Conservation (phyloP, 2,797 vertebrate genomes). For the Enteromius argenteus region DNA sequence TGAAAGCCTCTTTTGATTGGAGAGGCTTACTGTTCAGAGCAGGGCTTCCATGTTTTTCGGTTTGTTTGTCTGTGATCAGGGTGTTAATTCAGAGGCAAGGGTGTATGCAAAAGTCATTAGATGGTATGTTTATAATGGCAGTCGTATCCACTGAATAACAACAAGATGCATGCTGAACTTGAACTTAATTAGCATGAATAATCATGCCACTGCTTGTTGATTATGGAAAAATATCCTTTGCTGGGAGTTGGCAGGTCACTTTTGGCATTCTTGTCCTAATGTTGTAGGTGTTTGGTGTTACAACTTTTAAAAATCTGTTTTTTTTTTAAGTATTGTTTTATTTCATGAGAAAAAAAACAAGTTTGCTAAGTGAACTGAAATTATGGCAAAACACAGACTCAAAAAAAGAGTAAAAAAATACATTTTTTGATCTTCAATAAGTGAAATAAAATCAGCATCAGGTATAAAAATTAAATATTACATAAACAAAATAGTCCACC, state of each 20-base stretch:
- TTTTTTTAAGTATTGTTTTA: not conserved
- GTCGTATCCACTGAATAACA: conserved; percentile 75
- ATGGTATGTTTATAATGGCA: conserved; percentile 69
- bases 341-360: not conserved
- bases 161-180: conserved; percentile 73
- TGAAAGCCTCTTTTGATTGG: conserved; percentile 28
- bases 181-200: conserved; percentile 80
- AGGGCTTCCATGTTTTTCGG: not conserved
- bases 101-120: conserved; percentile 65
- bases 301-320: not conserved
- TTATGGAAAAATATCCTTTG: conserved; percentile 66
- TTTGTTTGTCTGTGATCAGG: conserved; percentile 4
- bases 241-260: not conserved
- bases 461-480: no score
- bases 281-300: not conserved
- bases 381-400: not conserved
- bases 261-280: not conserved
- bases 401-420: not conserved
- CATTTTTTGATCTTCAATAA: no score
- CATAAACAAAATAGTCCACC: no score
- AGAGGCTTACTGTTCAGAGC: conserved; percentile 14
- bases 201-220: conserved; percentile 76
- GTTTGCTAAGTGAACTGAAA: not conserved
- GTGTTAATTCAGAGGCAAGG: not conserved
- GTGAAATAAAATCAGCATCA: not conserved